Base-by-base conservation (phyloP, 1,140 invertebrate genomes). In the Heliothis virescens region DNA sequence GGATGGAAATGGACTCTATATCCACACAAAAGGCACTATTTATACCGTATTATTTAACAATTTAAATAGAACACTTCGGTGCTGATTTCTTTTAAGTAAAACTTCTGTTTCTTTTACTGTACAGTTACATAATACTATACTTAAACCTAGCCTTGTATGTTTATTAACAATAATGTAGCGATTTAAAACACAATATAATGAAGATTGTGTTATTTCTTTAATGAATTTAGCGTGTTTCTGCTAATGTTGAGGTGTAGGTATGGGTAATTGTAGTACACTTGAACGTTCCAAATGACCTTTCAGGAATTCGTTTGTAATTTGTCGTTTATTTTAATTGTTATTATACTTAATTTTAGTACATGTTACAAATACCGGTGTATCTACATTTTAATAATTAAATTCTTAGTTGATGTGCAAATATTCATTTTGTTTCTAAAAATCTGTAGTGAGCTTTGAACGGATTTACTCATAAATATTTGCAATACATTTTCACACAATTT, bases 131-230 rank as follows among this genome's bases (percentile, higher is more conserved):
- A 69, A 78, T 59, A 16, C 50, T 69, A 57, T 15, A 78, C 63
- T 78, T 78, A 78, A 4, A 78, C 15, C 21, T 48, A 78, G 41
- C 75, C 75, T 78, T 69, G 75, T 76, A 41, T 78, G 52, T 69
- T 69, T 78, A 78, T 78, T 78, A 69, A 48, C 50, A 69, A 48
- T 78, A 53, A 67, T 69, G 47, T 53, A 71, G 67, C 48, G 67
- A 71, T 71, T 71, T 71, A 53, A 71, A 65, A 63, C 21, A 16
- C 47, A 76, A n/a, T 3, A 60, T 72, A 76, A 76, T 76, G 73
- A 63, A 29, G 47, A 75, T 75, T 75, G 26, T 65, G 48, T 76
- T 53, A 50, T 50, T 75, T 75, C 41, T 60, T 11, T 63, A 76
- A 76, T 76, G 47, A 76, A 63, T 71, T 71, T 76, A 76, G 48